Percentiles rank a stretch among this genome's conserved stretches.
Evolutionary conservation across 2,113 vertebrate species (phyloP).

Genomic region (Mirounga angustirostris): DNA sequence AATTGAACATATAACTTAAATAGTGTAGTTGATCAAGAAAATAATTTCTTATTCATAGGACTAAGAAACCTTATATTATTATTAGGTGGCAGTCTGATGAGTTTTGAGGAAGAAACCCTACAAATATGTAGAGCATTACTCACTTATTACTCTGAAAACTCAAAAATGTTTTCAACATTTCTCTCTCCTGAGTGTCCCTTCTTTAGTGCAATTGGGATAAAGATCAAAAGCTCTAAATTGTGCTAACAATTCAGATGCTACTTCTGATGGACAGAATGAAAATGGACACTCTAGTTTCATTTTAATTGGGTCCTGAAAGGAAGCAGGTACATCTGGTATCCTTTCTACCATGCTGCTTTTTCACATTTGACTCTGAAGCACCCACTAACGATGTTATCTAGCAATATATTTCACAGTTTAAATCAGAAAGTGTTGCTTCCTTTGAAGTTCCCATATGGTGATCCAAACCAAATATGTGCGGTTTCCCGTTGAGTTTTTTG

Average conservation of each 20-base stretch:
- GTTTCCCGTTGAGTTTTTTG: background rate
- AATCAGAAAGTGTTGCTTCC: conserved; percentile 49
- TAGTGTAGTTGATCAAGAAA: background rate
- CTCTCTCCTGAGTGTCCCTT: background rate
- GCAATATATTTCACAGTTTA: conserved; percentile 25
- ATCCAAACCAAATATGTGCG: conserved; percentile 10
- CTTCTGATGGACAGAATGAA: background rate
- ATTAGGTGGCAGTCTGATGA: background rate
- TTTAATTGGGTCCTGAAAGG: background rate
- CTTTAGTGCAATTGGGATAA: conserved; percentile 9
- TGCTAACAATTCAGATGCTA: background rate
- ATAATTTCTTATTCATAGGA: background rate
- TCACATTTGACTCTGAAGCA: background rate
- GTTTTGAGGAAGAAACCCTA: conserved; percentile 48
- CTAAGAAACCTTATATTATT: background rate
- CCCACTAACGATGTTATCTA: background rate
- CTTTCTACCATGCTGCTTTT: background rate
- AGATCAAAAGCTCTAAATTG: background rate
- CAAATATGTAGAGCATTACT: background rate
- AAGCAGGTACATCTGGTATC: background rate
- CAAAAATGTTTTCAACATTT: conserved; percentile 40
- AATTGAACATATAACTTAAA: background rate
- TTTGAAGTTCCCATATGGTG: conserved; percentile 47
- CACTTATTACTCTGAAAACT: background rate
- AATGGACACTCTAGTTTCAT: background rate